phyloP scores from a whole-genome alignment of 2,797 vertebrate species.

The Acropternis orthonyx region DNA sequence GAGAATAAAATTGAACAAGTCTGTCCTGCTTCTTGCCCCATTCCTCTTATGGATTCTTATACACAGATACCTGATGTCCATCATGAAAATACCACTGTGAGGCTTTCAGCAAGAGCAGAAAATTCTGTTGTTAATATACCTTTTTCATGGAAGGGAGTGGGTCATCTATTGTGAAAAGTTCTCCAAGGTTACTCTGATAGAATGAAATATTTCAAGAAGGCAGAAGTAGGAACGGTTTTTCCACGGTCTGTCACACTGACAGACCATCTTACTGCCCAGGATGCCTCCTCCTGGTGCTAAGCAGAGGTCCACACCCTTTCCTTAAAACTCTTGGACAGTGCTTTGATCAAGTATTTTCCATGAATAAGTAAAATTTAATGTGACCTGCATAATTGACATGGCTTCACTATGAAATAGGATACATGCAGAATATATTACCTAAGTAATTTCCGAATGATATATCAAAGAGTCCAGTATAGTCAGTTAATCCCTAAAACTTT shows the following conservation, averaged over 20 bases:
- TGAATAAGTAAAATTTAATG: background rate
- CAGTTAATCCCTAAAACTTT: background rate
- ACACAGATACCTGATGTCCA: background rate
- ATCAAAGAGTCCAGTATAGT: background rate
- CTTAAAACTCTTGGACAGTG: background rate
- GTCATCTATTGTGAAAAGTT: background rate
- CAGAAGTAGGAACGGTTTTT: background rate
- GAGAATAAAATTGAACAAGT: background rate
- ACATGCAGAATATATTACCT: background rate
- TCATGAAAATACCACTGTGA: background rate
- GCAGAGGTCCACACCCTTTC: background rate
- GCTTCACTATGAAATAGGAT: background rate
- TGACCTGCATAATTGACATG: background rate
- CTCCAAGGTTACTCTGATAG: background rate
- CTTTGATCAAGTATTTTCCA: background rate
- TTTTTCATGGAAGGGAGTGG: background rate
- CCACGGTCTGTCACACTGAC: background rate
- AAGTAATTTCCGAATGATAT: background rate
- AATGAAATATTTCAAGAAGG: background rate
- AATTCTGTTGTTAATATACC: background rate
- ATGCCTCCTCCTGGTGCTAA: background rate
- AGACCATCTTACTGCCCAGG: background rate
- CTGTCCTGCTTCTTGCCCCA: background rate
- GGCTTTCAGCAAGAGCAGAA: background rate
- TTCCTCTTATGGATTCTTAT: background rate